phyloP scores from a whole-genome alignment of 2,797 vertebrate genomes.

The Malurus splendens region DNA sequence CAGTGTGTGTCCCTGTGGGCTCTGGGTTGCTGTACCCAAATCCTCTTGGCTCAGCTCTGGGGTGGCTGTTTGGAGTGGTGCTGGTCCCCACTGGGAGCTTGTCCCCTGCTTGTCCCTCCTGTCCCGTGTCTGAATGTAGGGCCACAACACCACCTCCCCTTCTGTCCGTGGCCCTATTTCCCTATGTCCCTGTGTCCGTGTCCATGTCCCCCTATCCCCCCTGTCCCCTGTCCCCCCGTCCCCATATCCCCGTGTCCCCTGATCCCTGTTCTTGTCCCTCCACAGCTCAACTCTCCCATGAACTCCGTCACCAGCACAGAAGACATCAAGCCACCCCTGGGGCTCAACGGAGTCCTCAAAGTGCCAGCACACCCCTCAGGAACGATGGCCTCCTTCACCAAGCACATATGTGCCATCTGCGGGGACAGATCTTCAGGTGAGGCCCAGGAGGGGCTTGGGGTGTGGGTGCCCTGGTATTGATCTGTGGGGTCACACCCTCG shows the following conservation, averaged over 20 bases:
- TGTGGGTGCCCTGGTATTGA: background rate
- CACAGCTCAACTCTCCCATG: conserved; percentile 93
- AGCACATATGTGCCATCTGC: conserved; percentile 99
- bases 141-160: background rate
- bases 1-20: background rate
- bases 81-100: background rate
- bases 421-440: conserved; percentile 98
- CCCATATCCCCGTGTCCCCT: background rate
- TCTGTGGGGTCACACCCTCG: background rate
- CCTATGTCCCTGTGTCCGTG: background rate
- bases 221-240: background rate
- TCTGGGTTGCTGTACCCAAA: background rate
- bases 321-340: conserved; percentile 95
- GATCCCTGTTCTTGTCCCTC: background rate
- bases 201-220: too few species aligned
- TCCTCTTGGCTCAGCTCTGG: background rate
- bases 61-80: background rate
- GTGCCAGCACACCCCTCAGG: conserved; percentile 89
- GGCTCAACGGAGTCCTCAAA: conserved; percentile 96
- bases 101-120: background rate
- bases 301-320: conserved; percentile 95
- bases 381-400: conserved; percentile 89
- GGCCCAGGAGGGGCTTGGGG: fast-evolving
- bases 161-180: too few species aligned
- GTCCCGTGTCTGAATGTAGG: fast-evolving